Percentiles rank a stretch among this genome's conserved stretches.
Conservation (phyloP, 2,888 invertebrate species). For the Heliconius ismenius region DNA sequence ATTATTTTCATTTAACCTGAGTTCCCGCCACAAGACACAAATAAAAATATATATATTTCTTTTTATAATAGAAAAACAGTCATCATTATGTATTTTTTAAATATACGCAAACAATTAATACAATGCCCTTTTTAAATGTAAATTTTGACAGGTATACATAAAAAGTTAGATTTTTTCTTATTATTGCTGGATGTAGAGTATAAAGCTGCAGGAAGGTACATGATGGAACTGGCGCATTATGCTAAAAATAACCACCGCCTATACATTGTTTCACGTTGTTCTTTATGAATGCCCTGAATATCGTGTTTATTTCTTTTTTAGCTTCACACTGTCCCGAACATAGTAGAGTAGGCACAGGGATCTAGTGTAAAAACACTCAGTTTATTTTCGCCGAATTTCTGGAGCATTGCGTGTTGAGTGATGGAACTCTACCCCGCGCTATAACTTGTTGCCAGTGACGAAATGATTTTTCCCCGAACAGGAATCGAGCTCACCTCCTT, state of each 20-base stretch:
- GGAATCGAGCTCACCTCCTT: not conserved
- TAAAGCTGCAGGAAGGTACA: conserved; percentile 13
- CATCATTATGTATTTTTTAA: not conserved
- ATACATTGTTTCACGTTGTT: conserved; percentile 12
- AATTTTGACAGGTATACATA: not conserved
- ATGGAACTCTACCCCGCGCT: not conserved
- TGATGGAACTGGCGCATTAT: conserved; percentile 21
- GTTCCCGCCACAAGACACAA: not conserved
- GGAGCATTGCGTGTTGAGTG: not conserved
- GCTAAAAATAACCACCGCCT: conserved; percentile 16
- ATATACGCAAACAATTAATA: not conserved
- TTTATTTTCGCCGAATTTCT: not conserved
- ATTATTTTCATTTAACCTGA: not conserved
- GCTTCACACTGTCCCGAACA: not conserved
- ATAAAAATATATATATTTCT: not conserved
- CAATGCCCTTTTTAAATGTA: not conserved
- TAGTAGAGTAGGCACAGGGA: not conserved
- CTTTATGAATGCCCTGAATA: conserved; percentile 18
- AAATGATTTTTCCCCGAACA: not conserved
- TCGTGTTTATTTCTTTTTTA: conserved; percentile 5
- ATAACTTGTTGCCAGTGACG: not conserved
- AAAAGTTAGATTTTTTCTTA: not conserved
- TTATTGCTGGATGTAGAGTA: not conserved
- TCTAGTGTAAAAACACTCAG: not conserved
- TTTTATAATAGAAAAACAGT: not conserved